These are phyloP conservation scores for Gryon sp. DNA, from an alignment of 1,140 invertebrate genomes.

Conservation along the genomic window DNA sequence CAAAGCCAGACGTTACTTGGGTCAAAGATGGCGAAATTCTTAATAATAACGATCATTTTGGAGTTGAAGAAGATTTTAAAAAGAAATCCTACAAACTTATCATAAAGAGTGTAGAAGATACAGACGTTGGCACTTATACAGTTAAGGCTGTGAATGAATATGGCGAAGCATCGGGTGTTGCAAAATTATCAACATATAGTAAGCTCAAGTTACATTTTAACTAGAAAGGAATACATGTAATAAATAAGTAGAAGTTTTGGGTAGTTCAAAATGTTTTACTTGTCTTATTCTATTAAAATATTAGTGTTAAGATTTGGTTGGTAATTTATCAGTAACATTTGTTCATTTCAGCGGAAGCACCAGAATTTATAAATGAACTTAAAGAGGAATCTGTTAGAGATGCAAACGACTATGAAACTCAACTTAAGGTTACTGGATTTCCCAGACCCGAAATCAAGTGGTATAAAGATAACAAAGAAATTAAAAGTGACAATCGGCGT, in stretches of 20 bases:
- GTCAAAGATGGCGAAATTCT: conserved; percentile 83
- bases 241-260: too few species aligned
- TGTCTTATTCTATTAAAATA: too few species aligned
- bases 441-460: conserved; percentile 88
- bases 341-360: conserved; percentile 84
- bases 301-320: too few species aligned
- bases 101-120: conserved; percentile 84
- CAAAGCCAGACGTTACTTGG: conserved; percentile 88
- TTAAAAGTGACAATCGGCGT: conserved; percentile 81
- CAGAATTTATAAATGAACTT: conserved; percentile 86
- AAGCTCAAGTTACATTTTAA: too few species aligned
- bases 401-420: conserved; percentile 80
- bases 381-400: conserved; percentile 85
- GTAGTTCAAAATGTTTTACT: too few species aligned
- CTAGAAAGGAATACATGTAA: too few species aligned
- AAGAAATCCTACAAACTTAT: conserved; percentile 84
- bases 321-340: too few species aligned
- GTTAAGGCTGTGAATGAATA: conserved; percentile 87
- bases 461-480: conserved; percentile 86
- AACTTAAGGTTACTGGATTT: conserved; percentile 87
- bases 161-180: conserved; percentile 85
- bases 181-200: conserved; percentile 86
- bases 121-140: conserved; percentile 90
- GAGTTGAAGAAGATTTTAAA: conserved; percentile 82
- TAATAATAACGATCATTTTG: conserved; percentile 80